Evolutionary conservation across 2,888 invertebrate genomes (phyloP).

Genomic region (Nephrotoma appendiculata): DNA sequence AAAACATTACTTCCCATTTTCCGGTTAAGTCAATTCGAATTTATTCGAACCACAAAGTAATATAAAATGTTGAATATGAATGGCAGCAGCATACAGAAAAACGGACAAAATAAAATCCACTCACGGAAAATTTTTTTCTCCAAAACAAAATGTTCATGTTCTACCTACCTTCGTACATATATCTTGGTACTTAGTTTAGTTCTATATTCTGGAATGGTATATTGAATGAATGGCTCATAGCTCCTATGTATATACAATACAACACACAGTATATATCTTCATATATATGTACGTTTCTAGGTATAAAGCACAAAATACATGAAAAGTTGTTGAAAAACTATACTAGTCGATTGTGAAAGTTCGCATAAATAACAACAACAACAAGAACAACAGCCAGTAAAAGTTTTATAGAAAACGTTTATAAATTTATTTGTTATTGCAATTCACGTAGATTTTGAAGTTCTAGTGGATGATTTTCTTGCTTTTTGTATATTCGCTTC

Average conservation of each 20-base stretch:
- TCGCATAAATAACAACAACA: not conserved
- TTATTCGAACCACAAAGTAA: no score
- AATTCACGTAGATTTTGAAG: not conserved
- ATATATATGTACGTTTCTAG: not conserved
- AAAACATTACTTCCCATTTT: not conserved
- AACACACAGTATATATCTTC: not conserved
- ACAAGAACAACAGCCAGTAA: not conserved
- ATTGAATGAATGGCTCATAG: not conserved
- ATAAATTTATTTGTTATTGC: not conserved
- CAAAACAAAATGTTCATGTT: no score
- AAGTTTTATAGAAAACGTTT: not conserved
- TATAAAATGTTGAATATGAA: not conserved
- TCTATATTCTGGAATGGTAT: not conserved
- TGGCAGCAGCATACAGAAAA: not conserved
- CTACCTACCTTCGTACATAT: no score
- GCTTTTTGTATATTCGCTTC: not conserved
- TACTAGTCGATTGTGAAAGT: not conserved
- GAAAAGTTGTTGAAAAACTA: not conserved
- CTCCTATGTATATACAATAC: no score
- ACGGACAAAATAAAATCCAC: not conserved
- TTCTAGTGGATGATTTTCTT: not conserved
- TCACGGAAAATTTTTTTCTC: not conserved
- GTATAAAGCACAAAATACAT: not conserved
- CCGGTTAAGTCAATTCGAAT: not conserved
- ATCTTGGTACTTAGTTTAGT: not conserved